Percentiles rank a stretch among this genome's conserved stretches.
Conservation (phyloP, 53 echinoderm and acorn worm genomes). For the Patiria pectinifera region DNA sequence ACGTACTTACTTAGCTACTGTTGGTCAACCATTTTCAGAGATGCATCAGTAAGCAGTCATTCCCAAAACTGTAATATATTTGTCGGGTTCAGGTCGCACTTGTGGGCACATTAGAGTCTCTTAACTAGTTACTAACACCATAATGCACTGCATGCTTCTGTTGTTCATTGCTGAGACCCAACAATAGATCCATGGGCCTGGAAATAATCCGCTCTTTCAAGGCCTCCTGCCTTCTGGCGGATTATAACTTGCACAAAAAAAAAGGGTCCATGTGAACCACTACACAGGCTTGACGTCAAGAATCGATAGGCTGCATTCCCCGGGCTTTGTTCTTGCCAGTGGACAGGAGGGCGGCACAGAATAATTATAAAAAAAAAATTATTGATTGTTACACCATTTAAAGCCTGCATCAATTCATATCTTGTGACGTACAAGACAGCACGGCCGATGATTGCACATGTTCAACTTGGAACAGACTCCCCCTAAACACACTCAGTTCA, state of each 20-base stretch:
- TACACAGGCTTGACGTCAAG: conserved; percentile 11
- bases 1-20: not conserved
- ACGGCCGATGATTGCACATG: not conserved
- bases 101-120: conserved; percentile 45
- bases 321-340: conserved; percentile 32
- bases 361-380: not conserved
- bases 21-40: not conserved
- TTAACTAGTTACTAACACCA: conserved; percentile 44
- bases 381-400: conserved; percentile 28
- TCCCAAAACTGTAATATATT: not conserved
- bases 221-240: conserved; percentile 24
- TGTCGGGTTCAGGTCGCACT: conserved; percentile 11
- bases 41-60: not conserved
- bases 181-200: conserved; percentile 39
- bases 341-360: conserved; percentile 35
- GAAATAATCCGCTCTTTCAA: conserved; percentile 52
- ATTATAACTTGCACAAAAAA: conserved; percentile 4
- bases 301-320: conserved; percentile 8
- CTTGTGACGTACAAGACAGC: conserved; percentile 6
- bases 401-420: conserved; percentile 15
- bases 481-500: not conserved
- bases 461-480: not conserved
- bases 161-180: not conserved
- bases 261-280: conserved; percentile 59
- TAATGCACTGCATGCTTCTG: conserved; percentile 1